These are phyloP conservation scores for Venturia canescens DNA, from an alignment of 1,140 invertebrate species.

Conservation along the genomic window DNA sequence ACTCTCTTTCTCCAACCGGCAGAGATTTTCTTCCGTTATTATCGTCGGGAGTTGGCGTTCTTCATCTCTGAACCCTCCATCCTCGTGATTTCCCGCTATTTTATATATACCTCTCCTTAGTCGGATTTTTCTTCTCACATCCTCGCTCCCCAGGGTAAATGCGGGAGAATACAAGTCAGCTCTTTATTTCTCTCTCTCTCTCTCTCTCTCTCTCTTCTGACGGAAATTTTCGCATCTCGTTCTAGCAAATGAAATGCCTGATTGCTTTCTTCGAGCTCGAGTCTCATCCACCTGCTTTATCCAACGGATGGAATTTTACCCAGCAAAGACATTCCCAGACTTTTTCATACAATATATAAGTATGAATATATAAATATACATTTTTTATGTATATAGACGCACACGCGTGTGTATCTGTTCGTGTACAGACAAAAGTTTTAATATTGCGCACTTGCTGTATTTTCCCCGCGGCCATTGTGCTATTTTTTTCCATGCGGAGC, in stretches of 20 bases:
- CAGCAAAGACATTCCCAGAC: neutral
- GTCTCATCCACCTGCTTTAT: slow-evolving; percentile 23
- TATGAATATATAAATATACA: neutral
- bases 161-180: slow-evolving; percentile 6
- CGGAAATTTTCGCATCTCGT: slow-evolving; percentile 5
- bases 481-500: neutral
- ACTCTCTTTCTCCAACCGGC: neutral
- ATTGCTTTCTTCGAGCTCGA: slow-evolving; percentile 29
- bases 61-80: neutral
- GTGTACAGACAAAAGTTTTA: neutral
- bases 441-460: neutral
- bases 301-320: slow-evolving; percentile 1
- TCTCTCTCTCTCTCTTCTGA: neutral
- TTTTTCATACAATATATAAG: neutral
- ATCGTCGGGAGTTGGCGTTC: neutral
- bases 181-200: slow-evolving; percentile 2
- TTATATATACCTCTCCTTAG: slow-evolving; percentile 24
- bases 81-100: slow-evolving; percentile 16
- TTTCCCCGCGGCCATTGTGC: neutral
- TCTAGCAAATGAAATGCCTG: slow-evolving; percentile 30
- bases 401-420: neutral
- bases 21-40: slow-evolving; percentile 1
- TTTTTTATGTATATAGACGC: no score
- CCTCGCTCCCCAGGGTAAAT: slow-evolving; percentile 22
- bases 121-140: slow-evolving; percentile 23